These are phyloP conservation scores for Lamellibrachia satsuma DNA, from an alignment of 2,888 invertebrate genomes.

Conservation along the genomic window DNA sequence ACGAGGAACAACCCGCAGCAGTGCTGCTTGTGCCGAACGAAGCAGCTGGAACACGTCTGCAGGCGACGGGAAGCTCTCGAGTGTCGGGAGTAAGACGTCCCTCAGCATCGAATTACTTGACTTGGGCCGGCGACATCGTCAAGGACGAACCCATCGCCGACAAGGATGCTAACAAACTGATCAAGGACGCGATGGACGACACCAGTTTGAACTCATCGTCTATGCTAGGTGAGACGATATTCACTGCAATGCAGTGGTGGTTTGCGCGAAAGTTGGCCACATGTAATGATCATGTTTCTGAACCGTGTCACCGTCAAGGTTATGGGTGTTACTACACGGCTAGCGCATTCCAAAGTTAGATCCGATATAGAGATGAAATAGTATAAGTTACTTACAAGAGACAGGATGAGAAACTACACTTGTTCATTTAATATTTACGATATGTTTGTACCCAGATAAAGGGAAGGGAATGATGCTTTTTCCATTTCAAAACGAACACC, in stretches of 20 bases:
- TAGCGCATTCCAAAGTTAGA: too few species aligned
- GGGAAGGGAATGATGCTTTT: too few species aligned
- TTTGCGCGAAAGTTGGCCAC: too few species aligned
- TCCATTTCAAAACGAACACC: too few species aligned
- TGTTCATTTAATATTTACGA: too few species aligned
- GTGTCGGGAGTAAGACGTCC: not conserved
- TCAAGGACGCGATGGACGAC: not conserved
- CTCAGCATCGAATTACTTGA: not conserved
- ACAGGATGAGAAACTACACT: too few species aligned
- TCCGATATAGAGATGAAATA: too few species aligned
- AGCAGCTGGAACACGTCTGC: not conserved
- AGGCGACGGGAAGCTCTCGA: not conserved
- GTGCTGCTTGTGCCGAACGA: not conserved
- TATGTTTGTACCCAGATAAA: too few species aligned
- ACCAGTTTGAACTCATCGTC: not conserved
- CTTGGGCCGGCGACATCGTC: not conserved
- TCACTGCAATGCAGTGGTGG: not conserved
- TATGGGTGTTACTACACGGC: too few species aligned
- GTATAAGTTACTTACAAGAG: too few species aligned
- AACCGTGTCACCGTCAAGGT: too few species aligned
- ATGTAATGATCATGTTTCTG: too few species aligned
- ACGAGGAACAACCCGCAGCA: not conserved
- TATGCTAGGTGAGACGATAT: not conserved
- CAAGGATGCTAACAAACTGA: not conserved
- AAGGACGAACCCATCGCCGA: not conserved